Percentiles rank a stretch among this genome's conserved stretches.
phyloP scores from a whole-genome alignment of 2,888 invertebrate genomes.

The Myopa testacea region DNA sequence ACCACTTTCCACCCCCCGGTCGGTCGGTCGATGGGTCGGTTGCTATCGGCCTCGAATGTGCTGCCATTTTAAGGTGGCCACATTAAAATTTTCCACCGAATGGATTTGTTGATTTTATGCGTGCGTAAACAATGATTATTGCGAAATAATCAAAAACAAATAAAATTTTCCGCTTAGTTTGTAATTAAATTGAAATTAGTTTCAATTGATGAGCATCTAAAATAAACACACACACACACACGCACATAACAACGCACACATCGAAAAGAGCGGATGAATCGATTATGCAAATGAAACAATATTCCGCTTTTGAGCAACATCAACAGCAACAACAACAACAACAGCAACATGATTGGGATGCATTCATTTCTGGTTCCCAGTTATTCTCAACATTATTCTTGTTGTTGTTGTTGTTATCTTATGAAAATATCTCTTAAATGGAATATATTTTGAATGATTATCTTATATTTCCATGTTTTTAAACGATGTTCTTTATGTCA shows the following conservation, averaged over 20 bases:
- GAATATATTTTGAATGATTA: too few species aligned
- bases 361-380: neutral
- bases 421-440: too few species aligned
- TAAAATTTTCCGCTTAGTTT: slow-evolving; percentile 23
- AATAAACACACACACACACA: neutral
- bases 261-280: neutral
- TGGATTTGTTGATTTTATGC: slow-evolving; percentile 27
- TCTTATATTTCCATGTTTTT: too few species aligned
- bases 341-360: neutral
- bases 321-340: neutral
- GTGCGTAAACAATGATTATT: slow-evolving; percentile 19
- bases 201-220: neutral
- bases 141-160: slow-evolving; percentile 28
- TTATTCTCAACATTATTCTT: neutral
- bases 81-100: neutral
- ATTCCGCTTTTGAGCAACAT: neutral
- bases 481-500: too few species aligned
- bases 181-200: slow-evolving; percentile 34
- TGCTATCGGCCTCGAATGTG: too few species aligned
- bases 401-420: neutral
- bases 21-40: too few species aligned
- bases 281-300: slow-evolving; percentile 19
- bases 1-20: too few species aligned
- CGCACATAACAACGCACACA: too few species aligned
- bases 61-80: too few species aligned